Percentiles rank a stretch among this genome's conserved stretches.
Evolutionary conservation across 2,797 vertebrate species (phyloP).

Genomic region (Hoplostethus mediterraneus): DNA sequence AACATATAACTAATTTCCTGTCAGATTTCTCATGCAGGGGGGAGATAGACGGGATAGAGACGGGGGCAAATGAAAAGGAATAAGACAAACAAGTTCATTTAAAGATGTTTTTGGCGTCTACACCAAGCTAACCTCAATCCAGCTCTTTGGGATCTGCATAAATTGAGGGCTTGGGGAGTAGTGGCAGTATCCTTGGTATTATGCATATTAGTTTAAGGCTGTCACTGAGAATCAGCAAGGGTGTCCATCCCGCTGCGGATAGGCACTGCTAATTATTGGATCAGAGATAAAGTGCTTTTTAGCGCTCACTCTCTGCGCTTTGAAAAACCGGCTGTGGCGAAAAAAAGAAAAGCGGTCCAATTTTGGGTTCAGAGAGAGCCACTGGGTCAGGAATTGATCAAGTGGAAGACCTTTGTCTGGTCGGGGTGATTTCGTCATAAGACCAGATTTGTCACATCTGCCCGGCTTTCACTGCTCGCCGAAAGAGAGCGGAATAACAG

Average conservation of each 20-base stretch:
- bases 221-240: slow-evolving; percentile 85
- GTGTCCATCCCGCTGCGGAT: slow-evolving; percentile 81
- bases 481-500: slow-evolving; percentile 79
- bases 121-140: slow-evolving; percentile 83
- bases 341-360: slow-evolving; percentile 48
- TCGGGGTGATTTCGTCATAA: slow-evolving; percentile 69
- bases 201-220: slow-evolving; percentile 88
- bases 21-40: slow-evolving; percentile 18
- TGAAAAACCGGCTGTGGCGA: slow-evolving; percentile 55
- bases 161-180: slow-evolving; percentile 84
- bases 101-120: slow-evolving; percentile 78
- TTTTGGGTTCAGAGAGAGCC: slow-evolving; percentile 69
- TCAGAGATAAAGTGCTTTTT: slow-evolving; percentile 83
- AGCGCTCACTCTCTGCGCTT: slow-evolving; percentile 62
- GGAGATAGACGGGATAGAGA: slow-evolving; percentile 62
- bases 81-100: slow-evolving; percentile 80
- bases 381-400: slow-evolving; percentile 82
- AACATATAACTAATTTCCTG: slow-evolving; percentile 32
- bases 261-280: slow-evolving; percentile 87
- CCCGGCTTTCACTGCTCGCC: slow-evolving; percentile 63
- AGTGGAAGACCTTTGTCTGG: slow-evolving; percentile 83
- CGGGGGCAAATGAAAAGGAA: slow-evolving; percentile 69
- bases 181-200: slow-evolving; percentile 84
- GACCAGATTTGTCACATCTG: slow-evolving; percentile 85
- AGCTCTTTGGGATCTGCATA: slow-evolving; percentile 87